Evolutionary conservation across 2,888 invertebrate species (phyloP).

Genomic region (Tromatobia lineatoria): DNA sequence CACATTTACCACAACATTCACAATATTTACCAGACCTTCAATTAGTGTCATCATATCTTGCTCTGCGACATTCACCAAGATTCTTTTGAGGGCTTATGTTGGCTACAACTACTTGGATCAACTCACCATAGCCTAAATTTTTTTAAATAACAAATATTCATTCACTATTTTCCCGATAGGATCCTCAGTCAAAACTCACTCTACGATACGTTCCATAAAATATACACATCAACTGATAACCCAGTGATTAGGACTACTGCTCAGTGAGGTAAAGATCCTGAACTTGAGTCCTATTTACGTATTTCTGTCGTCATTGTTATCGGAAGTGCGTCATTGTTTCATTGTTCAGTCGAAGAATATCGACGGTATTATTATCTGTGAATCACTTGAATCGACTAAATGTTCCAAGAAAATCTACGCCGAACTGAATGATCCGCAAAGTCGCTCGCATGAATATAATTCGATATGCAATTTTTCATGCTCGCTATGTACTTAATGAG

Average conservation of each 20-base stretch:
- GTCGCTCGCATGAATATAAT: too few species aligned
- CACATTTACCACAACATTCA: too few species aligned
- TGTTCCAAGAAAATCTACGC: not conserved
- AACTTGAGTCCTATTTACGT: not conserved
- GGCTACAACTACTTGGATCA: not conserved
- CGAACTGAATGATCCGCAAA: not conserved
- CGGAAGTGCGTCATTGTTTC: not conserved
- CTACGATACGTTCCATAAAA: not conserved
- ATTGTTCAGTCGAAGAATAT: not conserved
- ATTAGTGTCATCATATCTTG: too few species aligned
- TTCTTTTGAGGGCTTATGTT: too few species aligned
- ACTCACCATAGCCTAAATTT: too few species aligned
- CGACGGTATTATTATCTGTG: not conserved
- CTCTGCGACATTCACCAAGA: too few species aligned
- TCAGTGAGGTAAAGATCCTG: not conserved
- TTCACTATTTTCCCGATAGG: not conserved
- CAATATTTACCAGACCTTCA: too few species aligned
- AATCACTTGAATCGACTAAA: not conserved
- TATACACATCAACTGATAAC: not conserved
- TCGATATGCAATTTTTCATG: too few species aligned
- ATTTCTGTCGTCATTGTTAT: conserved; percentile 1
- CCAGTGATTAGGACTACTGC: not conserved
- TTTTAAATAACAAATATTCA: not conserved
- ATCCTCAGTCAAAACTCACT: not conserved
- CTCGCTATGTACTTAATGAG: too few species aligned